Base-by-base conservation (phyloP, 2,797 vertebrate species). In the Numenius phaeopus region DNA sequence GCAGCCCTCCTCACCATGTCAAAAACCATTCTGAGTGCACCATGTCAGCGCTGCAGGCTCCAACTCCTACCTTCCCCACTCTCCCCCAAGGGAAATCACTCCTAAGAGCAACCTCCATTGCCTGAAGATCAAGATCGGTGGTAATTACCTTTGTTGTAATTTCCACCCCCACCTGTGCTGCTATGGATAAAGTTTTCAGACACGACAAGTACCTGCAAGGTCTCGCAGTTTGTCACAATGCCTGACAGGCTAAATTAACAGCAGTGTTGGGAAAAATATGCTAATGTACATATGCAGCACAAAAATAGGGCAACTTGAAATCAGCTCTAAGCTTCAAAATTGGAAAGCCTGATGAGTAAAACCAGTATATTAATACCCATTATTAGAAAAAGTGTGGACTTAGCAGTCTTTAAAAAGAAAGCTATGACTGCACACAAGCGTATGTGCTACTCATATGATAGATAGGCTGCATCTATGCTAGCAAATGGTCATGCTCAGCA, bases 41-140 rank as follows among this genome's bases (percentile, higher is more conserved):
- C 62, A 58, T 86, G 30, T 62, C 93, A 92, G 94, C 89, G 75
- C 47, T 57, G 59, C 72, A 62, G 65, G 46, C 69, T 95, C 82
- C 13, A 11, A 54, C 62, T 87, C 69, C 37, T 37, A 32, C 69
- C 55, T 90, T 79, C 67, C 55, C 42, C 37, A 34, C 67, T 76
- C 59, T 78, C 34, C 55, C 79, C 46, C 24, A 17, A 49, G 85
- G 76, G 49, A 96, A 89, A 96, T 62, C 61, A 70, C 47, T 95
- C 24, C 57, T 37, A 76, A 89, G 39, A 85, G 76, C 83, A 58
- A 72, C 18, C 42, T 84, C 76, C 42, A 27, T 32, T 49, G 50
- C 92, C 91, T 95, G 77, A 91, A 85, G 61, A 91, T 47, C 47
- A 61, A 73, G 72, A 76, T 70, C 67, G 0, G 1, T 14, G 57